phyloP scores from a whole-genome alignment of 2,113 vertebrate genomes.

The Furnarius figulus region DNA sequence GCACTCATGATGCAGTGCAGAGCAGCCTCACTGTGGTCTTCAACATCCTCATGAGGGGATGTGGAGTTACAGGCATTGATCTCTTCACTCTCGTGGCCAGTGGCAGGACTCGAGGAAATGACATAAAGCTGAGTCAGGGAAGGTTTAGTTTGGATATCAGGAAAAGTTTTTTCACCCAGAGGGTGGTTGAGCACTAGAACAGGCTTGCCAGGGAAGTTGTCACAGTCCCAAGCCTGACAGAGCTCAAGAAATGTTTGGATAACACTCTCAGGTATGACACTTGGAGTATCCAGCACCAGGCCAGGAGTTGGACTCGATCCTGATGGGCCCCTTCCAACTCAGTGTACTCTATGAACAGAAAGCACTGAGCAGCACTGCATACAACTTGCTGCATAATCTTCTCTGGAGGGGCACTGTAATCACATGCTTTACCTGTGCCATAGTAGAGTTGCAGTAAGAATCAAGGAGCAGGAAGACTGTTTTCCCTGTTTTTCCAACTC shows the following conservation, averaged over 20 bases:
- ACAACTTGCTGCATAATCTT: neutral
- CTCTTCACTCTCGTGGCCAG: neutral
- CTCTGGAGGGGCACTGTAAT: neutral
- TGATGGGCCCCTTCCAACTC: neutral
- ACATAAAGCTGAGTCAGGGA: neutral
- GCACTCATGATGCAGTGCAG: neutral
- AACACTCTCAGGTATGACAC: neutral
- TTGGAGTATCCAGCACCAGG: neutral
- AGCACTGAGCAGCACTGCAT: accelerated
- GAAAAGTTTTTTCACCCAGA: neutral
- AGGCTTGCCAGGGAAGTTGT: neutral
- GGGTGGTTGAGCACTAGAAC: neutral
- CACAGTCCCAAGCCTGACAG: neutral
- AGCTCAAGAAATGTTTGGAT: neutral
- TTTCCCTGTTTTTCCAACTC: neutral
- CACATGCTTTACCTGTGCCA: neutral
- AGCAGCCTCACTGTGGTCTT: neutral
- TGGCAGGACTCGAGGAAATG: neutral
- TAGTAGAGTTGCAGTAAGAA: neutral
- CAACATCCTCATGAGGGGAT: neutral
- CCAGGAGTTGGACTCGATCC: neutral
- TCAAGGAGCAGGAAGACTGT: neutral
- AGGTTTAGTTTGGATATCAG: neutral
- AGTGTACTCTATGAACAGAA: neutral
- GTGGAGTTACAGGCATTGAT: neutral